Base-by-base conservation (phyloP, 2,113 vertebrate genomes). In the Coryphaenoides rupestris region DNA sequence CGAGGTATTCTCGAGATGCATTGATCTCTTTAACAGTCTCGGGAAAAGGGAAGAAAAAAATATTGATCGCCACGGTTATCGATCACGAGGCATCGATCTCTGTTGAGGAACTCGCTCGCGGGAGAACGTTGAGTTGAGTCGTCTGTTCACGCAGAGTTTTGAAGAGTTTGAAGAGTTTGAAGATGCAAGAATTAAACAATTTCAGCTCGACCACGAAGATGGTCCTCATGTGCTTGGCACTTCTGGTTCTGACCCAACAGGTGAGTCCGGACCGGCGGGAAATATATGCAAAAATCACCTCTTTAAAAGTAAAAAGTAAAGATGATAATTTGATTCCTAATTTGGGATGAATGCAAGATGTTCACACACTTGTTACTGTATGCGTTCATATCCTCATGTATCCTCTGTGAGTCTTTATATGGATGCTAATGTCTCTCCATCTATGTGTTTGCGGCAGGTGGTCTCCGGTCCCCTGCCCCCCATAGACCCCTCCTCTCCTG, bases 241-340 rank as follows among this genome's bases (percentile, higher is more conserved):
- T 84, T 5, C 23, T 86, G 0, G 2, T 86, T 23, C 13, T 75
- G 47, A 4, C 55, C 62, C 77, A 82, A 52, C 80, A 84, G 86
- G 86, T 87, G 69, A 78, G 77, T 64, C 23, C 4, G 13, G 1
- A 40, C 33, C 33, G 6, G 6, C 33, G 33, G 33, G 33, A 40
- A 40, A 9, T 40, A 12, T 3, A 1, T 46, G 19, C n/a, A 21
- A 1, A 1, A 52, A 9, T 7, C n/a, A 17, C 3, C 9, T 1
- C 4, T 52, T 52, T 40, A 10, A 40, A 19, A 14, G 4, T 14
- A 52, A 52, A 3, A 19, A 52, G 49, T 52, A 52, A 21, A 12
- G 21, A 19, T 54, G 33, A 40, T 40, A 40, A 12, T 40, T 26
- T 40, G 10, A 40, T 40, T 12, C 1, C 33, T 9, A 12, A 12